Evolutionary conservation across 2,797 vertebrate genomes (phyloP).

Genomic region (Emys orbicularis): DNA sequence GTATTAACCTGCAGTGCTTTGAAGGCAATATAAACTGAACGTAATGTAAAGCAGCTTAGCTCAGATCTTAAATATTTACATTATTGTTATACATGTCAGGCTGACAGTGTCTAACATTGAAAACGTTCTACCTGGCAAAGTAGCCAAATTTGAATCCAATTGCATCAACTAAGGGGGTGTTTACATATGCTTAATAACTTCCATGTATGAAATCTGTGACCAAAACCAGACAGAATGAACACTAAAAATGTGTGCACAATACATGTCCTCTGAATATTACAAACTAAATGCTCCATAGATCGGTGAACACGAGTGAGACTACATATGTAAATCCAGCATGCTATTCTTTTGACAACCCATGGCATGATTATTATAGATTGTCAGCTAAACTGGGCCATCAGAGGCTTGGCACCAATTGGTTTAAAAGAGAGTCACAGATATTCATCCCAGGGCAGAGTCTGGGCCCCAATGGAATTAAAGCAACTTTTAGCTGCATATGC

Average conservation of each 20-base stretch:
- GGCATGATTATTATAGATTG: background rate
- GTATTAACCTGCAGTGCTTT: background rate
- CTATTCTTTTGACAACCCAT: background rate
- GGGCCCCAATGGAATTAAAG: too few relatives aligned
- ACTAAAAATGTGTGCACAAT: background rate
- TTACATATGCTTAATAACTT: background rate
- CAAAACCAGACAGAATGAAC: background rate
- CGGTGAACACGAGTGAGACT: background rate
- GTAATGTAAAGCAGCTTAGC: background rate
- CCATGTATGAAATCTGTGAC: background rate
- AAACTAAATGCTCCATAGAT: background rate
- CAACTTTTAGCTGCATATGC: too few relatives aligned
- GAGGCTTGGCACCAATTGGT: background rate
- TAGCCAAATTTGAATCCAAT: background rate
- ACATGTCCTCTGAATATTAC: background rate
- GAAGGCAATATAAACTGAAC: background rate
- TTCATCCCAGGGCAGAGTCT: background rate
- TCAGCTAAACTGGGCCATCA: background rate
- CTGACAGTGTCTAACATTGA: background rate
- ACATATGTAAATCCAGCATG: background rate
- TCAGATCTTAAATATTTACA: background rate
- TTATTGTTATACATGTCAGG: background rate
- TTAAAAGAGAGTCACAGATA: background rate
- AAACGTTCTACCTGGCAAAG: background rate
- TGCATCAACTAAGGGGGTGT: background rate